Evolutionary conservation across 2,888 invertebrate species (phyloP), one percentile per base, ranked within the genome.

Genomic region (Protodeltote pygarga): DNA sequence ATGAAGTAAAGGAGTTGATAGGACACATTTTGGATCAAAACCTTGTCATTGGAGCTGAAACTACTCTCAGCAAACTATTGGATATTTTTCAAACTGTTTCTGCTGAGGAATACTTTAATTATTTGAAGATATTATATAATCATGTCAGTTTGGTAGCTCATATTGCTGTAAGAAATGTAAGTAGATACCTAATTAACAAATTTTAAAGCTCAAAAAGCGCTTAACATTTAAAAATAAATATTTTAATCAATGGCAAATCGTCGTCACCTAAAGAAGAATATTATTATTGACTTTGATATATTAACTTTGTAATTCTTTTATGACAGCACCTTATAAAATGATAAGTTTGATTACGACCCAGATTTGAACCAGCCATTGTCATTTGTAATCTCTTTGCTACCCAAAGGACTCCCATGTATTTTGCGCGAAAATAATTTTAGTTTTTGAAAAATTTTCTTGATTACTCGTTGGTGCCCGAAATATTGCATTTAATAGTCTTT

Each of bases 101-200:
- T 0, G 33, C 37, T 6, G 47, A 67, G 5, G 68, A 79, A 1
- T 88, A 90, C 16, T 95, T 94, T 68, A 79, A 83, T 3, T 95
- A 95, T 75, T 82, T 95, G 32, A 81, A 83, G 23, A 84, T 87
- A 38, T 75, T 96, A 39, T 91, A 92, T 8, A 86, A 93, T 25
- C 95, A 96, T 66, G 84, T 95, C 35, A 93, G 93, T 68, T 74
- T 94, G 32, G 93, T 96, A 2, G 96, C 95, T 0, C 94, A 94
- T 77, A 91, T 94, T 17, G 93, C 95, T 11, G 94, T 96, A 0
- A 88, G 95, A 79, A 96, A 96, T 84, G 95, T 95, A 82, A 89
- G 93, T 49, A 6, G 5, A 19, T 17, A 2, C n/a, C 2, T n/a
- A 15, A 5, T 10, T n/a, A n/a, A n/a, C n/a, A n/a, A n/a, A n/a